Evolutionary conservation across 1,140 invertebrate species (phyloP).

Genomic region (Tetramorium simillimum): DNA sequence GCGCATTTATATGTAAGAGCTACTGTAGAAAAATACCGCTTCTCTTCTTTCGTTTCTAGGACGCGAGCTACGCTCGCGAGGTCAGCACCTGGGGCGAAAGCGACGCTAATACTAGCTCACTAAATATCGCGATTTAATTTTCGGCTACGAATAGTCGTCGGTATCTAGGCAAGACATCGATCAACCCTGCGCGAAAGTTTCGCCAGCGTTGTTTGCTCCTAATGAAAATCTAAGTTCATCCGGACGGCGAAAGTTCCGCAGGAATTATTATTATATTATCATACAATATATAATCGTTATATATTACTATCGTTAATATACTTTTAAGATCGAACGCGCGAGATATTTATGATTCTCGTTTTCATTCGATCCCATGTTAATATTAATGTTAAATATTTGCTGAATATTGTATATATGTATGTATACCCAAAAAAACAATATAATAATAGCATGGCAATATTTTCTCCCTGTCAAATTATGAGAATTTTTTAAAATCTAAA

Average conservation of each 20-base stretch:
- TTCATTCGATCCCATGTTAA: conserved; percentile 18
- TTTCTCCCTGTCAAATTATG: neutral
- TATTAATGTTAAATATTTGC: conserved; percentile 57
- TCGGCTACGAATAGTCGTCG: conserved; percentile 13
- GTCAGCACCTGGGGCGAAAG: neutral
- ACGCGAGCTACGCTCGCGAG: conserved; percentile 1
- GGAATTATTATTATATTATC: neutral
- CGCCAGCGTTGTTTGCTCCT: neutral
- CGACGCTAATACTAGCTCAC: conserved; percentile 12
- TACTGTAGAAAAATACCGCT: conserved; percentile 51
- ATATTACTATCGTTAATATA: neutral
- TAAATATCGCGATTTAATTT: conserved; percentile 32
- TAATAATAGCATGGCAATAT: conserved; percentile 22
- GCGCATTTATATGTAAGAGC: conserved; percentile 31
- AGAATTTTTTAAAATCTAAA: neutral
- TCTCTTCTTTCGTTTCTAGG: conserved; percentile 24
- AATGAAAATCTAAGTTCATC: neutral
- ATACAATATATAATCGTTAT: conserved; percentile 33
- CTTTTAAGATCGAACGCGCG: conserved; percentile 23
- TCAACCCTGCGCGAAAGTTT: conserved; percentile 5
- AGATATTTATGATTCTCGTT: conserved; percentile 47
- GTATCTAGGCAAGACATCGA: neutral
- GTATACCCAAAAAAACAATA: neutral
- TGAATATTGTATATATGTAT: conserved; percentile 40
- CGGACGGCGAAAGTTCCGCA: conserved; percentile 44